These are phyloP conservation scores for Anarhynchus alexandrinus DNA, from an alignment of 2,113 vertebrate species.

Conservation along the genomic window DNA sequence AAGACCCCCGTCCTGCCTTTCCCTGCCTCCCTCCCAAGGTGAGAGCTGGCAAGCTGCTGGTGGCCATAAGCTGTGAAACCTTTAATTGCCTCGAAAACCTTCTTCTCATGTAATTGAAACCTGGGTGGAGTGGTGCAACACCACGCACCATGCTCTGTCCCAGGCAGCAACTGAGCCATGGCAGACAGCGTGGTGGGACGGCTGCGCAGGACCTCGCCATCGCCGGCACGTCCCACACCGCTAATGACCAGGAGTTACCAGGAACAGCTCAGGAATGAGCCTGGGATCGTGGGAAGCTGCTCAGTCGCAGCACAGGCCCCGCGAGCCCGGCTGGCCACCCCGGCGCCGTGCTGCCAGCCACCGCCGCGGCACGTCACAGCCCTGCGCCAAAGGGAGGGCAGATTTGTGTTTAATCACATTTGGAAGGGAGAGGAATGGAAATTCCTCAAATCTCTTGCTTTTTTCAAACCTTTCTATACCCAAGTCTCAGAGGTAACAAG, in stretches of 20 bases:
- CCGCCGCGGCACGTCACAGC: not conserved
- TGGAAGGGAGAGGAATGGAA: not conserved
- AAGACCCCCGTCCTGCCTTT: not conserved
- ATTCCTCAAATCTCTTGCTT: not conserved
- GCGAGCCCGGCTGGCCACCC: rapidly evolving
- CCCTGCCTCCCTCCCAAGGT: not conserved
- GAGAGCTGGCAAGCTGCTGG: not conserved
- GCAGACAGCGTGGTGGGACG: not conserved
- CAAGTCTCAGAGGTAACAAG: not conserved
- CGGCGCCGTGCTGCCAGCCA: not conserved
- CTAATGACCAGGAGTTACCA: not conserved
- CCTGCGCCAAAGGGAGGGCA: not conserved
- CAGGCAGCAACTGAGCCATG: rapidly evolving
- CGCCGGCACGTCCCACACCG: rapidly evolving
- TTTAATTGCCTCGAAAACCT: not conserved
- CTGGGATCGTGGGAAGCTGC: not conserved
- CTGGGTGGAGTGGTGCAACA: rapidly evolving
- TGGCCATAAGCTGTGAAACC: not conserved
- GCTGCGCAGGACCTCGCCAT: not conserved
- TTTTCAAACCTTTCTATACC: not conserved
- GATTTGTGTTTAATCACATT: not conserved
- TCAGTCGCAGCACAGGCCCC: not conserved
- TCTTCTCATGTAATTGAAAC: not conserved
- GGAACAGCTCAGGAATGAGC: not conserved
- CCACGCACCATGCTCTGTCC: not conserved